Evolutionary conservation across 2,888 invertebrate species (phyloP).

Genomic region (Stenurella melanura): DNA sequence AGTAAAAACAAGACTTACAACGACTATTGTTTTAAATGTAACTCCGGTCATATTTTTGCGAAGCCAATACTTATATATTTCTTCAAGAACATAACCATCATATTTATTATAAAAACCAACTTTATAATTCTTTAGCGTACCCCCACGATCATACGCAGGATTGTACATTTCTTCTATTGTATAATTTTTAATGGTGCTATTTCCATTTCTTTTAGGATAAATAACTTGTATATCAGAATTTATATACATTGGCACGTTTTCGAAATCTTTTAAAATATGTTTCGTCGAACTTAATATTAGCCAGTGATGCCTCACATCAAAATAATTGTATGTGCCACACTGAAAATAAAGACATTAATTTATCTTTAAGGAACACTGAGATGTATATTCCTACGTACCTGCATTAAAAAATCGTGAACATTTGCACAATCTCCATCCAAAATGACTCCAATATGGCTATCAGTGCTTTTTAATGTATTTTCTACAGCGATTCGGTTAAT

Average conservation of each 20-base stretch:
- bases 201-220: slow-evolving; percentile 37
- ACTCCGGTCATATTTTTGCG: slow-evolving; percentile 66
- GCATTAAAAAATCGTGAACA: slow-evolving; percentile 50
- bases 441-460: slow-evolving; percentile 58
- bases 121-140: slow-evolving; percentile 48
- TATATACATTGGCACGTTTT: slow-evolving; percentile 57
- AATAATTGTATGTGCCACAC: slow-evolving; percentile 57
- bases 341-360: slow-evolving; percentile 44
- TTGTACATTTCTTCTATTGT: slow-evolving; percentile 61
- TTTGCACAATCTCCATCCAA: slow-evolving; percentile 60
- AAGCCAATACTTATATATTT: slow-evolving; percentile 58
- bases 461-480: slow-evolving; percentile 43
- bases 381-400: slow-evolving; percentile 52
- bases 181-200: slow-evolving; percentile 17
- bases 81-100: slow-evolving; percentile 51
- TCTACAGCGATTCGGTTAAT: slow-evolving; percentile 31
- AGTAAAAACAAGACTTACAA: slow-evolving; percentile 58
- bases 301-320: slow-evolving; percentile 62
- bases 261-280: slow-evolving; percentile 53
- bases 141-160: slow-evolving; percentile 60
- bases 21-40: slow-evolving; percentile 60
- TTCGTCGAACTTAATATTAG: slow-evolving; percentile 52
- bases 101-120: slow-evolving; percentile 56
- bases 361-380: not conserved
- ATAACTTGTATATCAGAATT: slow-evolving; percentile 61